phyloP scores from a whole-genome alignment of 2,797 vertebrate genomes.

The Anniella stebbinsi region DNA sequence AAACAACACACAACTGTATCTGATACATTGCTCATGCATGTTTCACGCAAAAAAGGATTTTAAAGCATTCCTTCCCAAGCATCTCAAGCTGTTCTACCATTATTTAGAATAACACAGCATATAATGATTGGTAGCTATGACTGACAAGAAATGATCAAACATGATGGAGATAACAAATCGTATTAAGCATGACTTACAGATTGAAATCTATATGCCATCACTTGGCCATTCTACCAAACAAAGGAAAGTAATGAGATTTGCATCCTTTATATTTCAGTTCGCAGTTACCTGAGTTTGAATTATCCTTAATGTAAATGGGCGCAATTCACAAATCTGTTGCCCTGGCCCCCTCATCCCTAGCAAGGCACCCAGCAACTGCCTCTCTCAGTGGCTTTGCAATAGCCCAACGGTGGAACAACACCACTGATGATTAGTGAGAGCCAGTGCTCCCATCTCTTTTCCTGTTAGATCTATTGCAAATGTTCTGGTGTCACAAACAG shows the following conservation, averaged over 20 bases:
- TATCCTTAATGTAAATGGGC: background rate
- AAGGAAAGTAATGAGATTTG: constrained; percentile 40
- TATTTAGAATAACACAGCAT: rapidly evolving
- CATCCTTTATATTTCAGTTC: constrained; percentile 62
- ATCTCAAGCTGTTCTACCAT: constrained; percentile 12
- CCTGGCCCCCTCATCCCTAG: background rate
- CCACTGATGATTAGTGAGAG: background rate
- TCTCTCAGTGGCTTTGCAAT: background rate
- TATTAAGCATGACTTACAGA: background rate
- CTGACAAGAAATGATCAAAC: rapidly evolving
- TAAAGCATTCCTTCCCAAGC: background rate
- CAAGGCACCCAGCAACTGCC: background rate
- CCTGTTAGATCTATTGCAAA: background rate
- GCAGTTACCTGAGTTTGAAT: constrained; percentile 35
- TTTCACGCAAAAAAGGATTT: background rate
- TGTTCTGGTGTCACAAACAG: background rate
- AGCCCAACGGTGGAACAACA: background rate
- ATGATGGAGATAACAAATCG: background rate
- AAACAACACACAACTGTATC: background rate
- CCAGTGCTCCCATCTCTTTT: too few species aligned
- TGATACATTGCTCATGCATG: background rate
- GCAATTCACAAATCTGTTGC: background rate
- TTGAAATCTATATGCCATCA: background rate
- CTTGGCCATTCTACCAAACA: constrained; percentile 36
- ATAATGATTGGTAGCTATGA: background rate